These are phyloP conservation scores for Pedionomus torquatus DNA, from an alignment of 2,113 vertebrate species.

Conservation along the genomic window DNA sequence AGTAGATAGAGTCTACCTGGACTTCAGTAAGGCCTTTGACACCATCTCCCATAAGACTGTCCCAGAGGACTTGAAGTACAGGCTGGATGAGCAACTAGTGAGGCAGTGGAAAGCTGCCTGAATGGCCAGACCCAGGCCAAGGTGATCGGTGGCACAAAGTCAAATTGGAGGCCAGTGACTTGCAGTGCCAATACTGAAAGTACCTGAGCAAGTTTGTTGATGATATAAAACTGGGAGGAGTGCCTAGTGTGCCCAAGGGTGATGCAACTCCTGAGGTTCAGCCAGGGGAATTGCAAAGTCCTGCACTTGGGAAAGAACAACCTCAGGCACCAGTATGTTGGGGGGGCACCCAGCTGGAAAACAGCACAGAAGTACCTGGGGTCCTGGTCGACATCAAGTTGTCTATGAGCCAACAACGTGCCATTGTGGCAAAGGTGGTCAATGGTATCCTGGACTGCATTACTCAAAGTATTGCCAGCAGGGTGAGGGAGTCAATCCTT, in stretches of 20 bases:
- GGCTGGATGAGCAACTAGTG: not conserved
- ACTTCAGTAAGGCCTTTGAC: not conserved
- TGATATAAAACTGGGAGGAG: not conserved
- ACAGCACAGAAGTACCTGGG: not conserved
- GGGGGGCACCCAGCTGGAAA: not conserved
- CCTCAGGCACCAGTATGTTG: too few species aligned
- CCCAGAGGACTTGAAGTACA: not conserved
- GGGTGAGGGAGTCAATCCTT: not conserved
- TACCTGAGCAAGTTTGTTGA: not conserved
- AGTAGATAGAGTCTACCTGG: not conserved
- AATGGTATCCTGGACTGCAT: not conserved
- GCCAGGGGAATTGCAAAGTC: not conserved
- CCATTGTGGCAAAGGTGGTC: not conserved
- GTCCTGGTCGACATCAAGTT: not conserved
- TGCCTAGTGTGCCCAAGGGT: not conserved
- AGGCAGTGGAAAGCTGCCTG: too few species aligned
- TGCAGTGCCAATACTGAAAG: fast-evolving
- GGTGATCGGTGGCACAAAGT: not conserved
- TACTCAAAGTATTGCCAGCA: not conserved
- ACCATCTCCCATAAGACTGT: not conserved
- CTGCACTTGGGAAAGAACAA: not conserved
- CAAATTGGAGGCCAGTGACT: not conserved
- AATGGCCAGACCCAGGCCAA: fast-evolving
- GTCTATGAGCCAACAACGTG: not conserved
- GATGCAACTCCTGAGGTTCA: not conserved